Conservation (phyloP, 2,113 vertebrate species). For the Sula dactylatra region DNA sequence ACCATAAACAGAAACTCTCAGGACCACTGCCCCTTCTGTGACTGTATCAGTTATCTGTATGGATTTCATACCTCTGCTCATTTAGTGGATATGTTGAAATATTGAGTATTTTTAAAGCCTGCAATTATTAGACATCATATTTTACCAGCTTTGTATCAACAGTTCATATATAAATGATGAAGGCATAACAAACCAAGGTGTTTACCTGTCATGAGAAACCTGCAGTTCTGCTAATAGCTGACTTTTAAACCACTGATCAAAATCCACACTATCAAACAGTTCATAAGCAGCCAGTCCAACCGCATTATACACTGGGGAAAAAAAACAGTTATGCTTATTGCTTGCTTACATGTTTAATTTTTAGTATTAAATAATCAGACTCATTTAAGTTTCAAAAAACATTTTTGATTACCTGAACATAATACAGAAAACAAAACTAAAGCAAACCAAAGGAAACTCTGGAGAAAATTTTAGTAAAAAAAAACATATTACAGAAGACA, state of each 20-base stretch:
- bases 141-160: not conserved
- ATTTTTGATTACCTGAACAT: not conserved
- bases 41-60: not conserved
- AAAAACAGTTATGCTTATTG: slow-evolving; percentile 20
- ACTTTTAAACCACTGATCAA: slow-evolving; percentile 98
- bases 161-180: not conserved
- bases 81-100: not conserved
- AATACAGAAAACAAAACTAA: not conserved
- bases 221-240: slow-evolving; percentile 93
- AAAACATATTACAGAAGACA: not conserved
- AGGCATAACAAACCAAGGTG: not conserved
- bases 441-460: not conserved
- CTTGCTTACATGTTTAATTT: not conserved
- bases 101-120: not conserved
- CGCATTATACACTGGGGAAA: slow-evolving; percentile 89
- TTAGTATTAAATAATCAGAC: not conserved
- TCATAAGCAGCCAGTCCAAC: slow-evolving; percentile 95
- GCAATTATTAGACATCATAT: not conserved
- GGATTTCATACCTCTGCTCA: not conserved
- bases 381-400: not conserved
- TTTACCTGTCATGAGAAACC: slow-evolving; percentile 91
- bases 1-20: not conserved
- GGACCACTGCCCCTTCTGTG: not conserved
- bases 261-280: slow-evolving; percentile 97
- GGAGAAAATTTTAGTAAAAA: not conserved